Evolutionary conservation across 2,113 vertebrate genomes (phyloP), one percentile per base, ranked within the genome.

Genomic region (Empidonax alnorum): DNA sequence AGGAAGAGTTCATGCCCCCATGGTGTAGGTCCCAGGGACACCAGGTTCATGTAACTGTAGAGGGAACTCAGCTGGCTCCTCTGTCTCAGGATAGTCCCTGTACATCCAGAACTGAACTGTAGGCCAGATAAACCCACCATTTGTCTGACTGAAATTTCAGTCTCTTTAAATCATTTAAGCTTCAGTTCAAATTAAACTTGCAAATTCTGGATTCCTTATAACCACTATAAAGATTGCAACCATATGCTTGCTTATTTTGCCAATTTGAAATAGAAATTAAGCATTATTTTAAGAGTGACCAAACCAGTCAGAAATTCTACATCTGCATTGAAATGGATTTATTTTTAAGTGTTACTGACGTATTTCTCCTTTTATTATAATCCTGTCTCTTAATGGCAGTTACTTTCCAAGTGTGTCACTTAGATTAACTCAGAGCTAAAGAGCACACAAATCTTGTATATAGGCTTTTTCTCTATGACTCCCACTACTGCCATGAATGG

Each of bases 191-290:
- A 82, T 78, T 86, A 94, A 86, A 93, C 63, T 75, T 76, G 53
- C 67, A 80, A 85, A 85, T 89, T 96, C 94, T 89, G 84, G 87
- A 86, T 75, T 92, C 78, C 59, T 86, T 89, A 42, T 76, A 88
- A 75, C 63, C 27, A 5, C 87, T 72, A 24, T 83, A 75, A 84
- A 95, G 94, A 95, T 87, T 96, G 91, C 75, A 90, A 96, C 89
- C 96, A 94, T 92, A 94, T 97, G 94, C 75, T 96, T 86, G 63
- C 78, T 92, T 87, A 72, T 87, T 96, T 94, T 84, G 93, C 92
- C 91, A 92, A 53, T 66, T 95, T 79, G 74, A 65, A 93, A 93
- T 78, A 89, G 68, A 93, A 93, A 93, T 93, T 37, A 94, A 62
- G 35, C 46, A 44, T 67, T 96, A 53, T 87, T 88, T 53, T 62